These are phyloP conservation scores for Gastracanthus pulcherrimus DNA, from an alignment of 2,888 invertebrate species.

Conservation along the genomic window DNA sequence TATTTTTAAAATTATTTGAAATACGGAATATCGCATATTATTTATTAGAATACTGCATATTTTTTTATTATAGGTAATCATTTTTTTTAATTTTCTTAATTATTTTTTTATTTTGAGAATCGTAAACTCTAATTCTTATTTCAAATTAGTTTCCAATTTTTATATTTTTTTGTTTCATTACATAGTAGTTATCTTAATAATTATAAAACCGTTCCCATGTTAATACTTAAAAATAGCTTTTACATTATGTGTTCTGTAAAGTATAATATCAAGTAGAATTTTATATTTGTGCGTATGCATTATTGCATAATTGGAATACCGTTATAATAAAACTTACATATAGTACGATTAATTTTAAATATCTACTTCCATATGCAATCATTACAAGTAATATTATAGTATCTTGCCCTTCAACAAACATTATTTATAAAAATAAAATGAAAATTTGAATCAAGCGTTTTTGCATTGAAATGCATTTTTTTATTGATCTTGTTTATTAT, in stretches of 20 bases:
- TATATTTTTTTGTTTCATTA: background rate
- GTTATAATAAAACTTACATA: background rate
- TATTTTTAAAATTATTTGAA: background rate
- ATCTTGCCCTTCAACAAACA: background rate
- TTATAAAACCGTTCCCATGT: background rate
- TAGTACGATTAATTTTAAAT: background rate
- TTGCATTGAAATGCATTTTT: no score
- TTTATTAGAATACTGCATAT: slow-evolving; percentile 18
- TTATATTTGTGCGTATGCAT: background rate
- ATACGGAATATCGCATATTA: background rate
- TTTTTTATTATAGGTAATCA: background rate
- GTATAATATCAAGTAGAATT: background rate
- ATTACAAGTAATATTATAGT: background rate
- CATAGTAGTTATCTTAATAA: background rate
- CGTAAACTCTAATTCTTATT: background rate
- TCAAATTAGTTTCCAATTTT: background rate
- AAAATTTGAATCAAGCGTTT: no score
- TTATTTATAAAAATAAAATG: background rate
- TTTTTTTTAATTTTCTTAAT: background rate
- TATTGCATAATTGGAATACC: background rate
- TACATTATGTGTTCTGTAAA: no score
- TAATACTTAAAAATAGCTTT: background rate
- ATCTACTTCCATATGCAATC: background rate
- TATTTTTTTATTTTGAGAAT: background rate
- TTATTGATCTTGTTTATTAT: no score